phyloP scores from a whole-genome alignment of 2,888 invertebrate genomes.

The Heliconius sara region DNA sequence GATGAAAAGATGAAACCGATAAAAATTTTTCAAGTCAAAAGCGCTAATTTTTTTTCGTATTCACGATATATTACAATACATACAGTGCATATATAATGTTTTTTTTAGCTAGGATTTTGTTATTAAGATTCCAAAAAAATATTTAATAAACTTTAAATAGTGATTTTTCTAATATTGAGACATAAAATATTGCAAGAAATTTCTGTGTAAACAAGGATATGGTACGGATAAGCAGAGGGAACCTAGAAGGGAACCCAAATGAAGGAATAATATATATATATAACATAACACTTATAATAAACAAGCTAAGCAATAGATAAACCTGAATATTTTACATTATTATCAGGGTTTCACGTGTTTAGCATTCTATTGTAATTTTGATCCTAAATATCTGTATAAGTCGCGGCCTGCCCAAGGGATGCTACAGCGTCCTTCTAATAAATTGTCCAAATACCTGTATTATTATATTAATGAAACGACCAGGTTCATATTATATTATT shows the following conservation, averaged over 20 bases:
- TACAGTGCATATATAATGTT: background rate
- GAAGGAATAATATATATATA: background rate
- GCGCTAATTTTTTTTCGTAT: background rate
- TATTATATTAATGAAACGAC: background rate
- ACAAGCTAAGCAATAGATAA: background rate
- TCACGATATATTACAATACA: background rate
- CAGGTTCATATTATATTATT: background rate
- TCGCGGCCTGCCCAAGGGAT: slow-evolving; percentile 44
- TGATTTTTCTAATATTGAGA: too few species aligned
- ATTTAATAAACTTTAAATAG: too few species aligned
- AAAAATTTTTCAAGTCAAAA: background rate
- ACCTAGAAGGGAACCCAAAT: background rate
- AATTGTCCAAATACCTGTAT: slow-evolving; percentile 26
- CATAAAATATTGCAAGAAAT: too few species aligned
- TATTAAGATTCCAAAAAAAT: too few species aligned
- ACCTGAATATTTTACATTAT: slow-evolving; percentile 28
- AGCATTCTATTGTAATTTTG: slow-evolving; percentile 50
- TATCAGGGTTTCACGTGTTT: slow-evolving; percentile 50
- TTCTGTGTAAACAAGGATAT: background rate
- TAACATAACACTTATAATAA: background rate
- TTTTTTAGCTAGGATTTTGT: background rate
- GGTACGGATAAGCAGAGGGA: too few species aligned
- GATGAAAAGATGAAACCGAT: slow-evolving; percentile 8
- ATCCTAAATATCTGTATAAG: slow-evolving; percentile 48
- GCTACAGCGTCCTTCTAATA: slow-evolving; percentile 33